Evolutionary conservation across 2,797 vertebrate genomes (phyloP), one percentile per base, ranked within the genome.

Genomic region (Meriones psammophilus): DNA sequence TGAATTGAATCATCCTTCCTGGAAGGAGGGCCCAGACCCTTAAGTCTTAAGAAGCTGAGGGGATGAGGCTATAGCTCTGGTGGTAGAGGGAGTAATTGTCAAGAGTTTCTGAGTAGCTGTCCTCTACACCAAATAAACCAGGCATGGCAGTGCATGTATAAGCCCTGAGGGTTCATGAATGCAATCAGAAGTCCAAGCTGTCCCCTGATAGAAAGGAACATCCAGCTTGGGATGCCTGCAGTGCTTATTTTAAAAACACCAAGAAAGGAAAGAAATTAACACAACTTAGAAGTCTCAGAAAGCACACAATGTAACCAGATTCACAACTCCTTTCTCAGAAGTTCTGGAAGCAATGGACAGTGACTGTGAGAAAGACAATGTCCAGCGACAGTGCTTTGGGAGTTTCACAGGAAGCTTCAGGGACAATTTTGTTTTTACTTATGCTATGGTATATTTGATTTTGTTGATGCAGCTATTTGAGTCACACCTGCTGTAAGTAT

Each of bases 131-230:
- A 39, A 17, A 56, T 56, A 36, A 71, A 36, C 8, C 5, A 71
- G 66, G 46, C n/a, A 71, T 39, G 22, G 33, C 0, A 13, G 2
- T 3, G 2, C n/a, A 39, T 30, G 50, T 13, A 8, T 28, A 0
- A 73, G 12, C 15, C 56, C 13, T 56, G 7, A 14, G 8, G 22
- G 13, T 9, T 15, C 66, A 87, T 0, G 14, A 33, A 87, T 39
- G 50, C 0, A 3, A 39, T 39, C 20, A 71, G 68, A 73, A 39
- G 6, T 12, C 69, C 50, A 36, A 39, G n/a, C 9, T 8, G 3
- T 36, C 50, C 22, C 22, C 66, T 2, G 20, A 22, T 36, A 39
- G 58, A 58, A 73, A 7, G 20, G 5, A 7, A 5, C 42, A 42
- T 42, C 5, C 33, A 73, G 24, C 24, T 39, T 56, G 0, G 4